Evolutionary conservation across 2,113 vertebrate species (phyloP), one percentile per base, ranked within the genome.

Genomic region (Sarotherodon lohbergeri): DNA sequence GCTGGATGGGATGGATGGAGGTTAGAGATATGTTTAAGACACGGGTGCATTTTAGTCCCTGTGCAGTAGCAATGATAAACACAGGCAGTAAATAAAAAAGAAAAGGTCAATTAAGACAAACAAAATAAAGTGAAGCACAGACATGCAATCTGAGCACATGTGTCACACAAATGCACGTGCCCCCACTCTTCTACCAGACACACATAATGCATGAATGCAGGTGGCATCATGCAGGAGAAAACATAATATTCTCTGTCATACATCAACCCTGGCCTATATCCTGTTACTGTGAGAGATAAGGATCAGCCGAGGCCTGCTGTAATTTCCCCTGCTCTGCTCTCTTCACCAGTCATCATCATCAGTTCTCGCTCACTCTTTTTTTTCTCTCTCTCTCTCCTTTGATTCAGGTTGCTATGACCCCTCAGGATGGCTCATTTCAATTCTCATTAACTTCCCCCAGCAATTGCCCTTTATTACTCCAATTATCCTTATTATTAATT

Each of bases 1-100:
- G 97, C 98, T 99, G 95, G 90, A 92, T 93, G 94, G 91, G 91
- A 93, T 93, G 95, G 93, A 94, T 92, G 95, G 90, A 95, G 94
- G 95, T 94, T 95, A 95, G 93, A 95, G 91, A 95, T 86, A 93
- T 92, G 90, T 89, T 94, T 89, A 90, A 93, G 84, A 88, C 88
- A 89, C 2, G 82, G 84, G 79, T 85, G 93, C 90, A 91, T 91
- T 92, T 93, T 90, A 92, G 87, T 95, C 81, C 80, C 80, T 84
- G 22, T 56, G 88, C 90, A 89, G 83, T 89, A 88, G 90, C 87
- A 89, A 88, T 90, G 89, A 90, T 54, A 89, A 83, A 29, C 54
- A 36, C 56, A 82, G 34, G 71, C 78, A 90, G 82, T 68, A 88
- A 80, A 89, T 76, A 50, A 76, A 76, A 76, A 57, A 59, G 7